Percentiles rank a stretch among this genome's conserved stretches.
Evolutionary conservation across 2,797 vertebrate genomes (phyloP).

Genomic region (Phrynocephalus forsythii): DNA sequence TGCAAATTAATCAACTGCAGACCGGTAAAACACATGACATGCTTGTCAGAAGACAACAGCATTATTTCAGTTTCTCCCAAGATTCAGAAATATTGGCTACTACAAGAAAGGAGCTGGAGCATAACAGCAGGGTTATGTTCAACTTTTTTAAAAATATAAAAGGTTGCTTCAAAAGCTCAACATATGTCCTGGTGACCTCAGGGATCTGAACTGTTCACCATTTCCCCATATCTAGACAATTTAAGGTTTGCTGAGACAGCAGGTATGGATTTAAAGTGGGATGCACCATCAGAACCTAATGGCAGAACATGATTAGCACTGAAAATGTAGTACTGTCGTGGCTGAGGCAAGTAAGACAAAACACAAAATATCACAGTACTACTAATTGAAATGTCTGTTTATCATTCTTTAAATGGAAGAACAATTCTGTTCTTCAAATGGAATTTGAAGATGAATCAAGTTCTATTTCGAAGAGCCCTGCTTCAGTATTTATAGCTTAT

Average conservation of each 20-base stretch:
- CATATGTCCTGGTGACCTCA: background rate
- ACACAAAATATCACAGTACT: background rate
- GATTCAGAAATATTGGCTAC: conserved; percentile 60
- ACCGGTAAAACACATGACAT: conserved; percentile 87
- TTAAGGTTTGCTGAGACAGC: conserved; percentile 4
- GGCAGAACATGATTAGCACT: background rate
- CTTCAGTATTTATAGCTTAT: background rate
- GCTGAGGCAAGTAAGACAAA: background rate
- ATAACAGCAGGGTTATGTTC: background rate
- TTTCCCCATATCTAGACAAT: background rate
- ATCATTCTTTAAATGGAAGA: background rate
- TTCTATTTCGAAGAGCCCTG: background rate
- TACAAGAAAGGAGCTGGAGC: background rate
- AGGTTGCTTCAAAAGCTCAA: background rate
- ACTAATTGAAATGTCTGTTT: background rate
- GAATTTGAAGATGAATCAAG: background rate
- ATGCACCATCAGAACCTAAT: background rate
- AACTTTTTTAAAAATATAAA: conserved; percentile 30
- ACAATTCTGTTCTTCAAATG: background rate
- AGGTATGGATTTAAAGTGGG: background rate
- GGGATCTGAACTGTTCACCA: background rate
- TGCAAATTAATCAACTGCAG: conserved; percentile 95
- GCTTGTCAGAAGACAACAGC: conserved; percentile 81
- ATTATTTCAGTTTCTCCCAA: conserved; percentile 78
- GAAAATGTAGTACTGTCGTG: background rate